phyloP scores from a whole-genome alignment of 2,797 vertebrate species.

The Oryzias sinensis region DNA sequence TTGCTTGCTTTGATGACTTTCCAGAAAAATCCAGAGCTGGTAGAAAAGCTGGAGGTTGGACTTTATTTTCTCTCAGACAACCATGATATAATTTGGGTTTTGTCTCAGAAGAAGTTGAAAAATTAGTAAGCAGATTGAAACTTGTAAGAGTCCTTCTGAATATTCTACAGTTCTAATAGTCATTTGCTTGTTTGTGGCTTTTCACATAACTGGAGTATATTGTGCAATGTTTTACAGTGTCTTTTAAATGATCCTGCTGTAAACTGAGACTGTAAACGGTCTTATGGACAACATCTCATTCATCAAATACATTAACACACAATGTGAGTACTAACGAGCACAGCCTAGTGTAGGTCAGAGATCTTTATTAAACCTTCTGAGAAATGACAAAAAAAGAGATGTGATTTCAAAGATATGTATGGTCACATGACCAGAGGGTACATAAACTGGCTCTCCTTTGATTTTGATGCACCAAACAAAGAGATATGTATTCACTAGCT shows the following conservation, averaged over 20 bases:
- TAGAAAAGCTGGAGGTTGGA: constrained; percentile 7
- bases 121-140: too few relatives aligned
- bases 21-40: constrained; percentile 13
- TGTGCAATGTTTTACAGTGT: background rate
- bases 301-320: background rate
- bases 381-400: background rate
- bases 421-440: background rate
- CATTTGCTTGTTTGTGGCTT: too few relatives aligned
- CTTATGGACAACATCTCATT: too few relatives aligned
- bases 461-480: too few relatives aligned
- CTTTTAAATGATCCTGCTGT: background rate
- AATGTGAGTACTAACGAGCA: background rate
- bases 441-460: too few relatives aligned
- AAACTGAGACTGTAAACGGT: too few relatives aligned
- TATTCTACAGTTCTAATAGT: too few relatives aligned
- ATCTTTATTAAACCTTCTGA: constrained; percentile 4
- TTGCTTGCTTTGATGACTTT: constrained; percentile 4
- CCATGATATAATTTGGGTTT: background rate
- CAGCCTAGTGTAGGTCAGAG: background rate
- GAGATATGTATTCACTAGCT: background rate
- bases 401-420: background rate
- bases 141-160: too few relatives aligned
- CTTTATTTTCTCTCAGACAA: constrained; percentile 2
- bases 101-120: background rate
- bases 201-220: too few relatives aligned